These are phyloP conservation scores for Norana najaformis DNA, from an alignment of 2,888 invertebrate genomes.

Conservation along the genomic window DNA sequence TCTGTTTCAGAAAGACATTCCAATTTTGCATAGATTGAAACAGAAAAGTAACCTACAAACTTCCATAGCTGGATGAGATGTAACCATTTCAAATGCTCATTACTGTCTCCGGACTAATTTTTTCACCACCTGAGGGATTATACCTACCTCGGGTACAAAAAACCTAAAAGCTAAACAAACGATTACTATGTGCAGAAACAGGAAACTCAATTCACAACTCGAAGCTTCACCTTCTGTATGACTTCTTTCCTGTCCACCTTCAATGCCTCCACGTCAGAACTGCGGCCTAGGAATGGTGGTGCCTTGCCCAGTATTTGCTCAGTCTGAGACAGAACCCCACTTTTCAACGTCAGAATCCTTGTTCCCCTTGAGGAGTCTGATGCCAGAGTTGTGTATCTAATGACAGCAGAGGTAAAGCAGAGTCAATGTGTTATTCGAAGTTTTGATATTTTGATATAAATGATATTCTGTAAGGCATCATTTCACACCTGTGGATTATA, in stretches of 20 bases:
- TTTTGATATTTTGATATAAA: too few relatives aligned
- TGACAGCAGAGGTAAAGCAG: neutral
- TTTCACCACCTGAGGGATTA: too few relatives aligned
- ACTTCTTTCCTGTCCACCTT: neutral
- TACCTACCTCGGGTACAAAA: too few relatives aligned
- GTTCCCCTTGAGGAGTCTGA: neutral
- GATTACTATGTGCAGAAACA: neutral
- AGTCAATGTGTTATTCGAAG: too few relatives aligned
- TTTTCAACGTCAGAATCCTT: neutral
- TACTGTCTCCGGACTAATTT: too few relatives aligned
- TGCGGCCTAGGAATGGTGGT: neutral
- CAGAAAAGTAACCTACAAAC: neutral
- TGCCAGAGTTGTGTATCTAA: neutral
- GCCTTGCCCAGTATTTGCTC: neutral
- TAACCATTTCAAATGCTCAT: too few relatives aligned
- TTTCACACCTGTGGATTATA: too few relatives aligned
- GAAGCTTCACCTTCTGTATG: neutral
- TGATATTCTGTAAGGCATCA: too few relatives aligned
- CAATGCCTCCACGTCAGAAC: neutral
- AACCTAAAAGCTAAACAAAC: neutral
- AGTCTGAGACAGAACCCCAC: neutral
- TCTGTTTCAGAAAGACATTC: neutral
- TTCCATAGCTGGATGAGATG: too few relatives aligned
- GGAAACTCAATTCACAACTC: neutral
- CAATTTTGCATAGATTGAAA: neutral